phyloP scores from a whole-genome alignment of 2,888 invertebrate species.

The Diloba caeruleocephala region DNA sequence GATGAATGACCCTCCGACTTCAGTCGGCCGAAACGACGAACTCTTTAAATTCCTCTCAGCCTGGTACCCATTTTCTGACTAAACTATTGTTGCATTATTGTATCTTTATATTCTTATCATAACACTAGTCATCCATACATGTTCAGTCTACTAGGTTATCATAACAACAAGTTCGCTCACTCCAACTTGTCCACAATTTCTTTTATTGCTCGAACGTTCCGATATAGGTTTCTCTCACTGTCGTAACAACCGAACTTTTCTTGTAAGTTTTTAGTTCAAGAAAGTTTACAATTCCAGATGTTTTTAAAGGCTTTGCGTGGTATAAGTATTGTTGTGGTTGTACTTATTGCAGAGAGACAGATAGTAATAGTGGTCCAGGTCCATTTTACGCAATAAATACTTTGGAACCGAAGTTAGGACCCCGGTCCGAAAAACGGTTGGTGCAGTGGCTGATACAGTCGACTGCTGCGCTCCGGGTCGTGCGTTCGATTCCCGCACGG shows the following conservation, averaged over 20 bases:
- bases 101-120: not conserved
- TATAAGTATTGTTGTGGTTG: not conserved
- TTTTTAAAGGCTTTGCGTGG: not conserved
- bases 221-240: slow-evolving; percentile 23
- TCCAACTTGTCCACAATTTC: slow-evolving; percentile 41
- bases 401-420: no score
- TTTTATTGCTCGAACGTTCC: slow-evolving; percentile 40
- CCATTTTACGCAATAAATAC: no score
- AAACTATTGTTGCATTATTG: no score
- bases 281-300: slow-evolving; percentile 6
- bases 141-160: slow-evolving; percentile 3
- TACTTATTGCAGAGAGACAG: not conserved
- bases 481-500: no score
- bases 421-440: no score
- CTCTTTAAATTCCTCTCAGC: no score
- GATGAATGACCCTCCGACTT: no score
- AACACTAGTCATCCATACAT: not conserved
- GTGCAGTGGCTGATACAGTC: no score
- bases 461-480: no score
- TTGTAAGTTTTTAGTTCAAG: slow-evolving; percentile 32
- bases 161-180: slow-evolving; percentile 28
- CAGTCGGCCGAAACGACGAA: no score
- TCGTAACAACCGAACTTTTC: slow-evolving; percentile 31
- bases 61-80: no score
- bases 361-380: no score